These are phyloP conservation scores for Vidua chalybeata DNA, from an alignment of 2,113 vertebrate genomes.

Conservation along the genomic window DNA sequence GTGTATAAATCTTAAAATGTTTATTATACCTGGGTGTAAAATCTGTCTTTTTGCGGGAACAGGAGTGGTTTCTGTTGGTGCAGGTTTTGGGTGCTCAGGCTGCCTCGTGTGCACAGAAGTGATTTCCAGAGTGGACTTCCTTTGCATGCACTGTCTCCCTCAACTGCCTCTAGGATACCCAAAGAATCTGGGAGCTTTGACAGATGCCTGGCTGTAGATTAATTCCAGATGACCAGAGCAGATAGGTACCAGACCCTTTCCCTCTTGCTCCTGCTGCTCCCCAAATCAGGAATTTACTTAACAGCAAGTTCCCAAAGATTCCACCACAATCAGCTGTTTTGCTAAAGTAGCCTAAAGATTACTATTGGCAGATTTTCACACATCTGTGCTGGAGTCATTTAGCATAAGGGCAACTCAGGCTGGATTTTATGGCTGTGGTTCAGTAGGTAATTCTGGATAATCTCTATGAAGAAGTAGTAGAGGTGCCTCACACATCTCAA, in stretches of 20 bases:
- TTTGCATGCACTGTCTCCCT: background rate
- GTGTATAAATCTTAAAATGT: background rate
- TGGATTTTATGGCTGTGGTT: background rate
- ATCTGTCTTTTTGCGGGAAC: background rate
- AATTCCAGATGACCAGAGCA: background rate
- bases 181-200: background rate
- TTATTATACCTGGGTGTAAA: background rate
- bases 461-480: background rate
- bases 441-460: background rate
- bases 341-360: background rate
- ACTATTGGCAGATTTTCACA: background rate
- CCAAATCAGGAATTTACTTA: background rate
- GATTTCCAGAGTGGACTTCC: background rate
- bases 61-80: accelerated
- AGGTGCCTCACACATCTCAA: background rate
- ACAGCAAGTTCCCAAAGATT: background rate
- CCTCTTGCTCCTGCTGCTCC: background rate
- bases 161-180: background rate
- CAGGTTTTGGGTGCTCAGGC: background rate
- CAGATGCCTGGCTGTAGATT: background rate
- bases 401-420: background rate
- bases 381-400: background rate
- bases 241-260: background rate
- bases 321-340: background rate
- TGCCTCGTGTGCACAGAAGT: background rate